Percentiles rank a stretch among this genome's conserved stretches.
phyloP scores from a whole-genome alignment of 2,888 invertebrate genomes.

The Limnephilus marmoratus region DNA sequence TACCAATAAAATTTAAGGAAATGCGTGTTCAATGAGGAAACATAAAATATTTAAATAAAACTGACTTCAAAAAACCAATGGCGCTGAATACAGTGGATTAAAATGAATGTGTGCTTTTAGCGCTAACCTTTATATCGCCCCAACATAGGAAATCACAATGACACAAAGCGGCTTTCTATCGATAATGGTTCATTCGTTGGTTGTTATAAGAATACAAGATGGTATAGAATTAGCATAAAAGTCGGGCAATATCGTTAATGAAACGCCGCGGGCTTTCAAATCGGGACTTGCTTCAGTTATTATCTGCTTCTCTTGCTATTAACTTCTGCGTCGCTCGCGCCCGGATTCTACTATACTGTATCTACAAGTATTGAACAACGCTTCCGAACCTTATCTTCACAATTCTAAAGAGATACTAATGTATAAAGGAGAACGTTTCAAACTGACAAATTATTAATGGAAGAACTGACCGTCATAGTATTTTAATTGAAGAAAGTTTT shows the following conservation, averaged over 20 bases:
- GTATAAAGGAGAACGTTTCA: too few relatives aligned
- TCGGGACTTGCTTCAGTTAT: constrained; percentile 14
- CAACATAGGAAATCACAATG: background rate
- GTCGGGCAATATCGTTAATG: background rate
- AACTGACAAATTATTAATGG: too few relatives aligned
- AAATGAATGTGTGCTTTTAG: background rate
- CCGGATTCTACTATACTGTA: too few relatives aligned
- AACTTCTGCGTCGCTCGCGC: background rate
- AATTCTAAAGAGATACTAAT: too few relatives aligned
- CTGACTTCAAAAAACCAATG: background rate
- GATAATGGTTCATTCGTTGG: background rate
- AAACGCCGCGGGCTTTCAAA: constrained; percentile 30
- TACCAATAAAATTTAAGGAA: too few relatives aligned
- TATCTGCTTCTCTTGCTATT: constrained; percentile 11
- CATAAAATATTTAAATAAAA: background rate
- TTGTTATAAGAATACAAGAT: background rate
- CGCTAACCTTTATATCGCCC: background rate
- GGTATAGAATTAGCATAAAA: constrained; percentile 31
- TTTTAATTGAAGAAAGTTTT: too few relatives aligned
- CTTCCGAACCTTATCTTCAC: too few relatives aligned
- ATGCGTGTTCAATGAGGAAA: too few relatives aligned
- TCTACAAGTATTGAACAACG: too few relatives aligned
- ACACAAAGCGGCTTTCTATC: background rate
- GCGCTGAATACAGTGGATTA: background rate
- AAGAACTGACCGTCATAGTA: too few relatives aligned